Base-by-base conservation (phyloP, 2,888 invertebrate genomes). In the Rotaria magnacalcarata region DNA sequence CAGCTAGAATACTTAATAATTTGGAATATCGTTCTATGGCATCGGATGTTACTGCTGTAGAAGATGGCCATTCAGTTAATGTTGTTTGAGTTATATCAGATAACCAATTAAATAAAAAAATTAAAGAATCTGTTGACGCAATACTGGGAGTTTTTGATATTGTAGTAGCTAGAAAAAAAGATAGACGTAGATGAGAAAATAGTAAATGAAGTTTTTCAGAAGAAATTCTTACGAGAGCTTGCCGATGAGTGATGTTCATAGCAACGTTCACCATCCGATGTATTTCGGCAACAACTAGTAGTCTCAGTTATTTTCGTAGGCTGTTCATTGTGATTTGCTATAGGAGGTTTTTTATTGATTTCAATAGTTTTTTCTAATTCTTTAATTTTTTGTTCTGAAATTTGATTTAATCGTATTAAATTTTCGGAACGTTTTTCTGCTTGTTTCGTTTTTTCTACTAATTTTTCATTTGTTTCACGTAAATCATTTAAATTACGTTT, bases 401-500 rank as follows among this genome's bases (percentile, higher is more conserved):
- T 80, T n/a, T 80, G 47, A 80, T 80, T 80, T 43, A 80, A 47
- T 24, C 80, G 43, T 80, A 80, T 5, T 80, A 80, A 80, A 80
- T 80, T 80, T 80, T 80, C 80, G 10, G 80, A 11, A 4, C 80
- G 43, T 80, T 80, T 80, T 80, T 80, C 80, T 43, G 80, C 14
- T 47, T 80, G 80, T 80, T 80, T 80, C 3, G n/a, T 47, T 80
- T 80, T 43, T 47, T 47, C 47, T 11, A 11, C 24, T 80, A 80
- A 80, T 47, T 80, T 80, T 24, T 80, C 80, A 47, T 80, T 80
- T 47, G n/a, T 80, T 47, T 80, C 80, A 47, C 47, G 47, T 80
- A 47, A 47, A 10, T 80, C 80, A 80, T 47, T 47, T 1, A 47
- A 80, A 47, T 80, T 80, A 24, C n/a, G 43, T 80, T 80, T 80